A percentile compares a stretch with the other conserved stretches of the same genome.
phyloP scores from a whole-genome alignment of 2,888 invertebrate species.

The Ophioninae sp. region DNA sequence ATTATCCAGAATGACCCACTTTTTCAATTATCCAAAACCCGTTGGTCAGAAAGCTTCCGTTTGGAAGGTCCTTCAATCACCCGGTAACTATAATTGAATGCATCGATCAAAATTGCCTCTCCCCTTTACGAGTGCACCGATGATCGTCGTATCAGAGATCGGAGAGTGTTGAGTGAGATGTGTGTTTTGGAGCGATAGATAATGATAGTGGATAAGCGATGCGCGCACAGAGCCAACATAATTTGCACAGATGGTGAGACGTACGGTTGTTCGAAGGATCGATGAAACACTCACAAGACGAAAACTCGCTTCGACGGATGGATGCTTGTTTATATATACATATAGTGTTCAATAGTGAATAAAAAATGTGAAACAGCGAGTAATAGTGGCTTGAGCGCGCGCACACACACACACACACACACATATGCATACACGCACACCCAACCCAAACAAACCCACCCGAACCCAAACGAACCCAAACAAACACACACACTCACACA shows the following conservation, averaged over 20 bases:
- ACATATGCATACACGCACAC: slow-evolving; percentile 5
- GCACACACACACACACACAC: slow-evolving; percentile 22
- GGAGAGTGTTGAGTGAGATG: slow-evolving; percentile 49
- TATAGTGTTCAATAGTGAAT: slow-evolving; percentile 22
- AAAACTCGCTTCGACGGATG: slow-evolving; percentile 44
- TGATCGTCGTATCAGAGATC: slow-evolving; percentile 23
- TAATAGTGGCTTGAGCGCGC: slow-evolving; percentile 39
- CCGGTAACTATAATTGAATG: too few relatives aligned
- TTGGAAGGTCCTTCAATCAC: too few relatives aligned
- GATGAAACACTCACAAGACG: slow-evolving; percentile 48
- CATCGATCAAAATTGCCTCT: too few relatives aligned
- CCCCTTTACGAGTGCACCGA: background rate
- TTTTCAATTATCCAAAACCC: too few relatives aligned
- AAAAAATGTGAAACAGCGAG: slow-evolving; percentile 33
- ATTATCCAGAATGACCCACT: too few relatives aligned
- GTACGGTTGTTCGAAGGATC: slow-evolving; percentile 65
- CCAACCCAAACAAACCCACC: too few relatives aligned
- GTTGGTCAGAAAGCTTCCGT: too few relatives aligned
- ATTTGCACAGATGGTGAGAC: slow-evolving; percentile 65
- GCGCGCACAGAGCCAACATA: slow-evolving; percentile 65
- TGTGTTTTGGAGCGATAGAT: background rate
- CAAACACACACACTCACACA: slow-evolving; percentile 4
- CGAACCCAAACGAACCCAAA: slow-evolving; percentile 34
- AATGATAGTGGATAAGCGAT: slow-evolving; percentile 63
- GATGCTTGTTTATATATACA: slow-evolving; percentile 29